These are phyloP conservation scores for Palaemon carinicauda DNA, from an alignment of 1,140 invertebrate genomes.

Conservation along the genomic window DNA sequence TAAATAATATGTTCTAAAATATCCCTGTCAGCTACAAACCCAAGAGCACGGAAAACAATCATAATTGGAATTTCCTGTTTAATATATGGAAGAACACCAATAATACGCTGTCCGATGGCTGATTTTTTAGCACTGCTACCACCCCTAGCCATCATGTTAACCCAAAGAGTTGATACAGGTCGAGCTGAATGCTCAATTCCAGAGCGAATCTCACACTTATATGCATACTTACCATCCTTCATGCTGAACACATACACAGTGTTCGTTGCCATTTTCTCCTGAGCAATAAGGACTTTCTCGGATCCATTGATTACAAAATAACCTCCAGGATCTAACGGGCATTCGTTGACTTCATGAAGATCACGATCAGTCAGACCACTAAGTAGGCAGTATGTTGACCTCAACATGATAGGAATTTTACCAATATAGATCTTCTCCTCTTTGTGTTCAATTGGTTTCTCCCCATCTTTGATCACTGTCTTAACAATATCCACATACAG, in stretches of 20 bases:
- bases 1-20: conserved; percentile 99
- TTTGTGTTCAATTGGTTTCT: conserved; percentile 90
- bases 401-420: conserved; percentile 98
- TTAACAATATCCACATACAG: conserved; percentile 98
- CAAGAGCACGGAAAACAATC: conserved; percentile 90
- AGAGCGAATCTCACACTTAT: conserved; percentile 95
- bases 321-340: conserved; percentile 96
- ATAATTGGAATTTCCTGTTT: conserved; percentile 99
- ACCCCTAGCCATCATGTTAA: conserved; percentile 98
- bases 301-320: conserved; percentile 97
- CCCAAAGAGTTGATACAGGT: conserved; percentile 96
- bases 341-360: conserved; percentile 98
- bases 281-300: conserved; percentile 95
- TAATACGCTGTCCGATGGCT: conserved; percentile 97
- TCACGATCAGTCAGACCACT: conserved; percentile 95
- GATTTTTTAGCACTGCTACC: conserved; percentile 92
- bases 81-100: conserved; percentile 97
- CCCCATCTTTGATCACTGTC: conserved; percentile 88
- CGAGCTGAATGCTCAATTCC: conserved; percentile 92
- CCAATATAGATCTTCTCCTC: conserved; percentile 99
- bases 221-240: conserved; percentile 98
- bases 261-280: conserved; percentile 99
- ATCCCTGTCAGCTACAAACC: conserved; percentile 98
- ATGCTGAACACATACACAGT: conserved; percentile 99
- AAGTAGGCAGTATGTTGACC: conserved; percentile 95